Base-by-base conservation (phyloP, 1,140 invertebrate species). In the Augochlora pura region DNA sequence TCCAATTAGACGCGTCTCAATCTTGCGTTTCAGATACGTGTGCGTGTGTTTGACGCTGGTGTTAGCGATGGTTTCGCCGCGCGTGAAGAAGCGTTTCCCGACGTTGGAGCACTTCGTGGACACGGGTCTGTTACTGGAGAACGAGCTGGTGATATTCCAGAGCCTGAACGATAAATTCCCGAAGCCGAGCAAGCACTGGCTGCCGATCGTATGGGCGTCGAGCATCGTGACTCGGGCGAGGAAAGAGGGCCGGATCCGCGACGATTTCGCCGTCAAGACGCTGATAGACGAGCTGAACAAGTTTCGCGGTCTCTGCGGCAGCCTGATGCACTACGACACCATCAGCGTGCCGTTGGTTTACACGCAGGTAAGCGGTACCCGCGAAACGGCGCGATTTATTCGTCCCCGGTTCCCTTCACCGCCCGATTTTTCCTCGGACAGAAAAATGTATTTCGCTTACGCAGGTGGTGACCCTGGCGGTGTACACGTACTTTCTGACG, bases 271-370 rank as follows among this genome's bases (percentile, higher is more conserved):
- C 1, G 96, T 98, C 0, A 98, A 98, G 90, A 98, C 97, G 0
- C 94, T 98, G 60, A 96, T 98, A 76, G 97, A 98, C 86, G 97
- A 98, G 90, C 90, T 99, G 27, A 98, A 98, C 85, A 96, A 96
- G 90, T 98, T 98, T 87, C 94, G 98, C 64, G 96, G 96, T 25
- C 95, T 96, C 80, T 98, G 97, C 84, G 97, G 97, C 21, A 93
- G 95, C 77, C 93, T 97, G 12, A 94, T 97, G 46, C 96, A 96
- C 76, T 99, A 98, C 85, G 98, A 99, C 88, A 97, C 96, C 72
- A 98, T 99, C 82, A 98, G 97, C 87, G 96, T 99, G 38, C 98
- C 98, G 0, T 93, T 99, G 65, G 98, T 99, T 18, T 99, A 99
- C 88, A 99, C 98, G 2, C 97, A 99, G 95, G 85, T 86, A 64